Conservation (phyloP, 2,113 vertebrate species). For the Rhodinocichla rosea region DNA sequence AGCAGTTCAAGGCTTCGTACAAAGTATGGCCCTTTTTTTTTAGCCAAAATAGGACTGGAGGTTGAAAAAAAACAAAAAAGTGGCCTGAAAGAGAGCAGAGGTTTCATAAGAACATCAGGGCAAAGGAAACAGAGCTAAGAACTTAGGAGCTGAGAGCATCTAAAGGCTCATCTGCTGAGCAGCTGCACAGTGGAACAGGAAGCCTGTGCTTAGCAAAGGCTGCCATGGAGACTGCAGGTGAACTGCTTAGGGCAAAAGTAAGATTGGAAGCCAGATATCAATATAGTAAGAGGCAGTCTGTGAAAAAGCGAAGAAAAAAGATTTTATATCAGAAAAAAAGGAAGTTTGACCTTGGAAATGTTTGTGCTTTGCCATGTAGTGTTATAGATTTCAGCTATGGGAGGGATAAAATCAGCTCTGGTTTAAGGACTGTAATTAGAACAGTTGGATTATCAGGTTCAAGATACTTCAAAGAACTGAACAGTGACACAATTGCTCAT, state of each 20-base stretch:
- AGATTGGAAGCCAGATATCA: not conserved
- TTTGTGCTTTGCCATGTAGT: not conserved
- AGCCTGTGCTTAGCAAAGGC: not conserved
- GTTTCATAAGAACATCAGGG: not conserved
- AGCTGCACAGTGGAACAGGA: not conserved
- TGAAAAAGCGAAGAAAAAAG: not conserved
- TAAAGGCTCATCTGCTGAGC: not conserved
- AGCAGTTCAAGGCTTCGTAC: not conserved
- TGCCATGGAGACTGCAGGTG: not conserved
- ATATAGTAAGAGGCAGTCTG: not conserved
- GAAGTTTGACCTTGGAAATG: not conserved
- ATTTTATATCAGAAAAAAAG: not conserved
- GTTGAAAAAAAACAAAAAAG: not conserved
- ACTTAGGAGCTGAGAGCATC: not conserved
- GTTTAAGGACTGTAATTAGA: not conserved
- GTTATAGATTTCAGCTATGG: not conserved
- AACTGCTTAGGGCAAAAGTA: not conserved
- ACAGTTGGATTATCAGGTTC: not conserved
- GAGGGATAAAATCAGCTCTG: not conserved
- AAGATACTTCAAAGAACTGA: not conserved
- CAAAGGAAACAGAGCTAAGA: not conserved
- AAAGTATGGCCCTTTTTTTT: not conserved
- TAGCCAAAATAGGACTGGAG: not conserved
- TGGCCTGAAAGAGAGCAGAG: not conserved
- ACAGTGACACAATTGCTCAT: not conserved